Evolutionary conservation across 2,797 vertebrate genomes (phyloP).

Genomic region (Calcarius lapponicus): DNA sequence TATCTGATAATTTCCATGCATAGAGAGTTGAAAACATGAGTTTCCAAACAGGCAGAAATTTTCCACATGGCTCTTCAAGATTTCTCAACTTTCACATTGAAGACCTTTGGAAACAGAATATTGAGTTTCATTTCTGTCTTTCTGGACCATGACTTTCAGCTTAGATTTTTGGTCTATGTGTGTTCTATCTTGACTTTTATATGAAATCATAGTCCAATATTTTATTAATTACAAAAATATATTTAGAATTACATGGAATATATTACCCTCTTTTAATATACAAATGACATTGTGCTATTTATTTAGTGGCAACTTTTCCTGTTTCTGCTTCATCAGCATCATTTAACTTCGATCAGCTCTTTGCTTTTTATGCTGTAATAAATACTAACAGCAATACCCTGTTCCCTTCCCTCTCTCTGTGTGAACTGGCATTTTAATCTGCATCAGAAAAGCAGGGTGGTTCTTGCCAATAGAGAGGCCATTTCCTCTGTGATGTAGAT

Average conservation of each 20-base stretch:
- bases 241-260: not conserved
- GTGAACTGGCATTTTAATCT: not conserved
- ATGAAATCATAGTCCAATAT: not conserved
- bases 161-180: not conserved
- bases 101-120: not conserved
- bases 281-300: not conserved
- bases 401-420: not conserved
- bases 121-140: not conserved
- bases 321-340: not conserved
- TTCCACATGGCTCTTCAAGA: constrained; percentile 6
- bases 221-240: not conserved
- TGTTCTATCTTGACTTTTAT: not conserved
- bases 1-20: not conserved
- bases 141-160: not conserved
- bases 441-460: not conserved
- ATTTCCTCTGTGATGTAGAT: not conserved
- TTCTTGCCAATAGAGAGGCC: not conserved
- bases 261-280: not conserved
- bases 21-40: not conserved
- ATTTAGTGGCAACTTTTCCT: not conserved
- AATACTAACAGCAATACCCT: not conserved
- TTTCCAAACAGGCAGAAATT: constrained; percentile 42
- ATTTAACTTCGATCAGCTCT: not conserved
- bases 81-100: not conserved
- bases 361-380: not conserved